These are phyloP conservation scores for Gonioctena quinquepunctata DNA, from an alignment of 1,140 invertebrate species.

Conservation along the genomic window DNA sequence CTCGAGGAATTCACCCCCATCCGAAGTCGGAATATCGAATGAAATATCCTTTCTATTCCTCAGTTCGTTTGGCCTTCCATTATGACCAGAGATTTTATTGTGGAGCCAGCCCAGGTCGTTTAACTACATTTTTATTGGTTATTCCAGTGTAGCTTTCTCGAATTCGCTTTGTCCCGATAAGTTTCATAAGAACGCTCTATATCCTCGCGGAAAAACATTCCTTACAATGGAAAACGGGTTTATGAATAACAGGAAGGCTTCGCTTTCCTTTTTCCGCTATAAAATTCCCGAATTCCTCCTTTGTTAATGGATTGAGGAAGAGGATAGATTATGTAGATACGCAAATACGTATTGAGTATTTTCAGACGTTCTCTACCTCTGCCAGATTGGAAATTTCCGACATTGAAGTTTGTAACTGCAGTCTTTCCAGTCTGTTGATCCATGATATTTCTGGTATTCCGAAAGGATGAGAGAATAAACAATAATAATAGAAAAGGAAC, in stretches of 20 bases:
- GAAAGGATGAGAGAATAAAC: too few relatives aligned
- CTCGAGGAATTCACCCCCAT: background rate
- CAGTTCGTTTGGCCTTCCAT: background rate
- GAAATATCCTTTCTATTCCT: background rate
- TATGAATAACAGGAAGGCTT: background rate
- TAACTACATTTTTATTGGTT: conserved; percentile 26
- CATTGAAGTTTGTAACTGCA: too few relatives aligned
- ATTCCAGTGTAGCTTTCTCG: conserved; percentile 1
- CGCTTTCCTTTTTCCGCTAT: background rate
- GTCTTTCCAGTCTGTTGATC: too few relatives aligned
- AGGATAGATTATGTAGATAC: background rate
- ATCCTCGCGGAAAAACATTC: background rate
- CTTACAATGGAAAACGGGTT: background rate
- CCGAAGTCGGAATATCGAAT: background rate
- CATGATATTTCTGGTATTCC: too few relatives aligned
- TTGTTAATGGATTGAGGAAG: background rate
- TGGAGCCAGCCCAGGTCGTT: conserved; percentile 19
- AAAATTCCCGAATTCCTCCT: background rate
- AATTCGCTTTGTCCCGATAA: conserved; percentile 12
- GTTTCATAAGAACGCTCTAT: background rate
- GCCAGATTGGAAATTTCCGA: too few relatives aligned
- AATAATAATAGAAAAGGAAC: too few relatives aligned
- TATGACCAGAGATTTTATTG: conserved; percentile 17
- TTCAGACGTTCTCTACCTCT: too few relatives aligned
- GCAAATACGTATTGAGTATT: too few relatives aligned